phyloP scores from a whole-genome alignment of 2,888 invertebrate genomes.

The Drosophila pseudotakahashii region DNA sequence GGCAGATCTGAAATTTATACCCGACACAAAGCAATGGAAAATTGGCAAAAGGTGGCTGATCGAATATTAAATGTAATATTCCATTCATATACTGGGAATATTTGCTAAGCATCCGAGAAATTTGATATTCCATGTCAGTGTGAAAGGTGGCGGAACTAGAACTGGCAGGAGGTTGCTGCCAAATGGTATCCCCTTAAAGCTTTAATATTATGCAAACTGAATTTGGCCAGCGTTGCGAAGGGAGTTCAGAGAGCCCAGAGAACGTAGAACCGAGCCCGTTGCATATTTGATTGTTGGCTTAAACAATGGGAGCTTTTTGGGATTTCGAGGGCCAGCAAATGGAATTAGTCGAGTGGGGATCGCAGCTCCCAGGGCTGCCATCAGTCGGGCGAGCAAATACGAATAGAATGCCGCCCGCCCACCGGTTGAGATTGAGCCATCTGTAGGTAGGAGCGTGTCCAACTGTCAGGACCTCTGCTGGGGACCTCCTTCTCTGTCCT shows the following conservation, averaged over 20 bases:
- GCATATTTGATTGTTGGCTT: constrained; percentile 69
- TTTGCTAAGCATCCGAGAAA: constrained; percentile 8
- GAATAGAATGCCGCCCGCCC: constrained; percentile 3
- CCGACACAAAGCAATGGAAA: constrained; percentile 8
- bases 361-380: constrained; percentile 27
- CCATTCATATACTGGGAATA: constrained; percentile 21
- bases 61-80: constrained; percentile 34
- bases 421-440: constrained; percentile 29
- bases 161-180: not conserved
- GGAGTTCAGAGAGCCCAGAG: constrained; percentile 1
- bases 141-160: not conserved
- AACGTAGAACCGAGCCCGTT: constrained; percentile 34
- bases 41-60: constrained; percentile 28
- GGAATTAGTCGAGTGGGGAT: constrained; percentile 56
- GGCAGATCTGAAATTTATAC: constrained; percentile 26
- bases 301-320: constrained; percentile 59
- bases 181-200: constrained; percentile 31
- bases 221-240: constrained; percentile 44
- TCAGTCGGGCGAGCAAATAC: constrained; percentile 33
- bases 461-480: constrained; percentile 24
- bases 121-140: constrained; percentile 25
- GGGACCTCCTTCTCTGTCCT: not conserved
- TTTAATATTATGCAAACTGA: constrained; percentile 68
- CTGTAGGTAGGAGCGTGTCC: constrained; percentile 25
- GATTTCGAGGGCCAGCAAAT: constrained; percentile 54